These are phyloP conservation scores for Arge pagana DNA, from an alignment of 2,888 invertebrate genomes.

Conservation along the genomic window DNA sequence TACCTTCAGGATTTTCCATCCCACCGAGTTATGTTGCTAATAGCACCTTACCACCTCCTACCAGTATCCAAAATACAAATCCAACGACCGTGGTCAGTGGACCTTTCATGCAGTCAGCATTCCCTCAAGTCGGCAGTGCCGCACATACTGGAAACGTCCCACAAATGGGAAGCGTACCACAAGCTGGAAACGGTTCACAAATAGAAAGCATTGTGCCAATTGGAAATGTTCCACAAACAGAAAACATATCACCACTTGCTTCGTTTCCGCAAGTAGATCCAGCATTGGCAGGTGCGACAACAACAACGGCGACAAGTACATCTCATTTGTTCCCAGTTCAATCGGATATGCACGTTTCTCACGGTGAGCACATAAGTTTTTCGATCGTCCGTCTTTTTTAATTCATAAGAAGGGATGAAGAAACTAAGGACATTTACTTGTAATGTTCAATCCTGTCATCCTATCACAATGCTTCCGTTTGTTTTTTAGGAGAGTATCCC, in stretches of 20 bases:
- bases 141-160: slow-evolving; percentile 13
- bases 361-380: slow-evolving; percentile 37
- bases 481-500: slow-evolving; percentile 39
- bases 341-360: slow-evolving; percentile 31
- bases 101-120: slow-evolving; percentile 34
- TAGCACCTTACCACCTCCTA: neutral
- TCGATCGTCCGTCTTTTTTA: too few relatives aligned
- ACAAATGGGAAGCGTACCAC: slow-evolving; percentile 19
- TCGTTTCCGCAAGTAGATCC: slow-evolving; percentile 62
- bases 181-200: slow-evolving; percentile 26
- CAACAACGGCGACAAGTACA: slow-evolving; percentile 44
- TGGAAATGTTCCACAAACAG: neutral
- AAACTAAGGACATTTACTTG: neutral
- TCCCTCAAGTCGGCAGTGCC: slow-evolving; percentile 26
- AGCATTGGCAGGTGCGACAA: slow-evolving; percentile 61
- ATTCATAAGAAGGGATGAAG: too few relatives aligned
- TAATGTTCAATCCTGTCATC: neutral
- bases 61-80: slow-evolving; percentile 6
- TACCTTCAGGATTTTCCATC: slow-evolving; percentile 45
- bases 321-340: slow-evolving; percentile 40
- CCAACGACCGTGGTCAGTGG: slow-evolving; percentile 14
- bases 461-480: too few relatives aligned
- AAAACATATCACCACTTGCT: slow-evolving; percentile 50
- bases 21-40: slow-evolving; percentile 40
- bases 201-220: too few relatives aligned